A percentile compares a stretch with the other conserved stretches of the same genome.
phyloP scores from a whole-genome alignment of 2,113 vertebrate genomes.

The Pholis gunnellus region DNA sequence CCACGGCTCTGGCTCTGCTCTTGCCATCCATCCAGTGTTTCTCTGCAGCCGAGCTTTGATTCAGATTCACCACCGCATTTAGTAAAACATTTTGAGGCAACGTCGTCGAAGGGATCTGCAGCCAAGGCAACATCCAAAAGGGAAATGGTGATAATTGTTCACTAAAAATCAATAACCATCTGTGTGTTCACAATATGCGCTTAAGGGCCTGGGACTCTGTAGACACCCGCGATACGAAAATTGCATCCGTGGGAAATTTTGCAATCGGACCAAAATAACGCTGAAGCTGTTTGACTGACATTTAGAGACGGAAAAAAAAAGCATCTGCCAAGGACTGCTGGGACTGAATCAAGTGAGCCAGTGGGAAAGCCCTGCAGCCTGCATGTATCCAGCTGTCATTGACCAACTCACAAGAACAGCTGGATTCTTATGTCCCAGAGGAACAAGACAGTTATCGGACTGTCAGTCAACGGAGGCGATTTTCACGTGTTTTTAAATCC shows the following conservation, averaged over 20 bases:
- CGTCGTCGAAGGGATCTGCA: neutral
- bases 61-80: neutral
- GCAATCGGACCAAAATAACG: slow-evolving; percentile 27
- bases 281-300: slow-evolving; percentile 43
- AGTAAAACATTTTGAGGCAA: slow-evolving; percentile 6
- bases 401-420: slow-evolving; percentile 60
- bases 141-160: neutral
- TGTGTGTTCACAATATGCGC: slow-evolving; percentile 1
- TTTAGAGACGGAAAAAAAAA: slow-evolving; percentile 37
- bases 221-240: slow-evolving; percentile 19
- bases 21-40: slow-evolving; percentile 15
- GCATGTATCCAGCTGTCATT: slow-evolving; percentile 50
- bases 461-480: slow-evolving; percentile 38
- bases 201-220: neutral
- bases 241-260: slow-evolving; percentile 8
- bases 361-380: slow-evolving; percentile 54
- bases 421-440: slow-evolving; percentile 49
- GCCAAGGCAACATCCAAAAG: neutral
- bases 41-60: slow-evolving; percentile 1
- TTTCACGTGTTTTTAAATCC: slow-evolving; percentile 14
- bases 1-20: slow-evolving; percentile 13
- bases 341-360: slow-evolving; percentile 31
- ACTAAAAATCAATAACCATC: neutral
- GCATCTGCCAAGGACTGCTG: slow-evolving; percentile 43
- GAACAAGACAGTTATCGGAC: slow-evolving; percentile 42